These are phyloP conservation scores for Macrophya annulata DNA, from an alignment of 2,888 invertebrate species.

Conservation along the genomic window DNA sequence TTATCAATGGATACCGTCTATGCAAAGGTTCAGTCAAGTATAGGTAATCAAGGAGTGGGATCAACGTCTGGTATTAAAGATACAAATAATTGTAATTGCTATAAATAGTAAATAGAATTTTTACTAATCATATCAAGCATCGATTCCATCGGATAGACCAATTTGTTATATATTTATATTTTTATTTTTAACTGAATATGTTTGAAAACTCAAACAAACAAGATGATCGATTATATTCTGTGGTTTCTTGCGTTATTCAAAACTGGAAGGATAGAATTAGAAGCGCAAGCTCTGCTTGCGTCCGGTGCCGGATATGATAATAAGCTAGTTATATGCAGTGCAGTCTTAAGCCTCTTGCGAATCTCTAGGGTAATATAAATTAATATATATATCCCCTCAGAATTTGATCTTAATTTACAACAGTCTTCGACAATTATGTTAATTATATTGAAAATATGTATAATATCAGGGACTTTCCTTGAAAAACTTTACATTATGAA, in stretches of 20 bases:
- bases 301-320: no score
- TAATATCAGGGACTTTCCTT: no score
- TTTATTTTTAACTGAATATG: background rate
- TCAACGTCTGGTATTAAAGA: background rate
- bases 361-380: background rate
- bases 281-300: slow-evolving; percentile 65
- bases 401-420: no score
- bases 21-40: background rate
- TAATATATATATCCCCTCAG: background rate
- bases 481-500: no score
- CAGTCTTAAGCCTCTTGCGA: background rate
- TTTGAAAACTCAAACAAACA: background rate
- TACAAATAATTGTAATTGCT: background rate
- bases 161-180: no score
- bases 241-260: background rate
- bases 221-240: background rate
- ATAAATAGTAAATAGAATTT: background rate
- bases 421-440: no score
- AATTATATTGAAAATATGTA: no score
- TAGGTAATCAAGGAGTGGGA: background rate
- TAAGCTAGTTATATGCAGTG: slow-evolving; percentile 36
- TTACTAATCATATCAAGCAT: background rate
- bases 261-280: slow-evolving; percentile 69
- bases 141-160: background rate
- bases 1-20: background rate